A percentile compares a stretch with the other conserved stretches of the same genome.
phyloP scores from a whole-genome alignment of 2,888 invertebrate genomes.

The Harmothoe impar region DNA sequence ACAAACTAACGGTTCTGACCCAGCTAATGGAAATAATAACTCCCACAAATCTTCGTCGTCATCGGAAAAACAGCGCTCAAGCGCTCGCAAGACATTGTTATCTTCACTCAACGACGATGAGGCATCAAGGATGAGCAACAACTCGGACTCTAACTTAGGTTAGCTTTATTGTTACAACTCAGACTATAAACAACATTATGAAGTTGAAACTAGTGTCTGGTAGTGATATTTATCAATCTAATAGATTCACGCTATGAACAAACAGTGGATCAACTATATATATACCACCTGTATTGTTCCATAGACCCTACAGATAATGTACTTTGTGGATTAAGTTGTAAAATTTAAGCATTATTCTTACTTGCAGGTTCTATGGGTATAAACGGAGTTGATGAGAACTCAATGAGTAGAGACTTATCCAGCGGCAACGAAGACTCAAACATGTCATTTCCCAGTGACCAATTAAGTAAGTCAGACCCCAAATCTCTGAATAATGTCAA shows the following conservation, averaged over 20 bases:
- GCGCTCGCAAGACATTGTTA: conserved; percentile 15
- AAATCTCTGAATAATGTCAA: no score
- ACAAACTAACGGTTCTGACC: conserved; percentile 52
- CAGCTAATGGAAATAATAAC: conserved; percentile 36
- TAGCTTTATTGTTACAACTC: no score
- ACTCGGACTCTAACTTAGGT: conserved; percentile 56
- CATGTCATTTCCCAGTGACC: conserved; percentile 76
- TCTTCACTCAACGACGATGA: conserved; percentile 45
- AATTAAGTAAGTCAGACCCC: neutral
- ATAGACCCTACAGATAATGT: no score
- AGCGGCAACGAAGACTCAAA: conserved; percentile 79
- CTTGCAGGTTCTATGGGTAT: conserved; percentile 16
- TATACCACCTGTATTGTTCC: no score
- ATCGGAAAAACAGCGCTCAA: neutral
- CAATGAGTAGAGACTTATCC: conserved; percentile 40
- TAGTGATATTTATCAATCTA: no score
- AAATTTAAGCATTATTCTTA: neutral
- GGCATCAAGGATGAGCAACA: conserved; percentile 43
- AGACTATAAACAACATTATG: no score
- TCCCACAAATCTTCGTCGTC: conserved; percentile 38
- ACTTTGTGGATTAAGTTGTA: neutral
- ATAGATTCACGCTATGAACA: no score
- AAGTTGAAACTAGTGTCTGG: no score
- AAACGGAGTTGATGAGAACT: conserved; percentile 43
- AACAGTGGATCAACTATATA: no score